Base-by-base conservation (phyloP, 2,888 invertebrate genomes). In the Apodemia zela region DNA sequence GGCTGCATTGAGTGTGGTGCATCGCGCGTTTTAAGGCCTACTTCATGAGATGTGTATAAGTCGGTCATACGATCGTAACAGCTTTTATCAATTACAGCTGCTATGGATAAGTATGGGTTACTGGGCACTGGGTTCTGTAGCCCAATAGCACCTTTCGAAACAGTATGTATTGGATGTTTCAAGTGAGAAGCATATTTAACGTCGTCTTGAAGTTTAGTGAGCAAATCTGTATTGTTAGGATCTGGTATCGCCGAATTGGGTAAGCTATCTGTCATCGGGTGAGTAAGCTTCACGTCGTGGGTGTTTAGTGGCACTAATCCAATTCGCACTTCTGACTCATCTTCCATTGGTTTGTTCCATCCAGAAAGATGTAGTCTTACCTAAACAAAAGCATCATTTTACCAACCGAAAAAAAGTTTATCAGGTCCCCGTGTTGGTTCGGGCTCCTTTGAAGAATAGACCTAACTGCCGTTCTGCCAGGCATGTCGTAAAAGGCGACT, bases 361-460 rank as follows among this genome's bases (percentile, higher is more conserved):
- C 85, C 88, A 0, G 87, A 79, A n/a, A 85, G 60, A 67, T 78
- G 78, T 62, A 87, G 66, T 63, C 68, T 81, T 15, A 78, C 75
- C 88, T 88, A 74, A 13, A 77, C 75, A 21, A 10, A 1, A 13
- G 8, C 11, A 33, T 33, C 33, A 3, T 33, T 33, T 6, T 33
- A 33, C 7, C 6, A 6, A 33, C 4, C 4, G 25, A 25, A n/a
- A n/a, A n/a, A n/a, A n/a, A n/a, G n/a, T n/a, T n/a, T n/a, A n/a
- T n/a, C n/a, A n/a, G n/a, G n/a, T n/a, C n/a, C n/a, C n/a, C n/a
- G n/a, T n/a, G n/a, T n/a, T n/a, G n/a, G n/a, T n/a, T n/a, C n/a
- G n/a, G n/a, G n/a, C n/a, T n/a, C n/a, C n/a, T n/a, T n/a, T n/a
- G n/a, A n/a, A n/a, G n/a, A n/a, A n/a, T n/a, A n/a, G n/a, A n/a